Percentiles rank a stretch among this genome's conserved stretches.
These are phyloP conservation scores for Elanus axillaris DNA, from an alignment of 2,113 vertebrate genomes.

Conservation along the genomic window DNA sequence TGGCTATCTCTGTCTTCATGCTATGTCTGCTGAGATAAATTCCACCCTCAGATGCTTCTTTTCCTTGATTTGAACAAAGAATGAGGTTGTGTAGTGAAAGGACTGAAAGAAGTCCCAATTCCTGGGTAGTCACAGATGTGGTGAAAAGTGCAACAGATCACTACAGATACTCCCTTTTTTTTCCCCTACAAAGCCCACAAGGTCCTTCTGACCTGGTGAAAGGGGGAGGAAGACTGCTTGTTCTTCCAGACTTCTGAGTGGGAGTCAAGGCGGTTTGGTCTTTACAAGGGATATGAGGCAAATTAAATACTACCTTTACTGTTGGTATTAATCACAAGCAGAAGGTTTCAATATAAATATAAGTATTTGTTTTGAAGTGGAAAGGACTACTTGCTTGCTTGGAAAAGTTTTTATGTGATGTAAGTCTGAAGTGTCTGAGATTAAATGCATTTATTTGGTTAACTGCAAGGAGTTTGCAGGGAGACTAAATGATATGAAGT, in stretches of 20 bases:
- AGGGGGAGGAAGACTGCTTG: neutral
- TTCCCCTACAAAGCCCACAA: rapidly evolving
- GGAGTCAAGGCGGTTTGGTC: neutral
- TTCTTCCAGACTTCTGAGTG: neutral
- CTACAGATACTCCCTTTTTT: neutral
- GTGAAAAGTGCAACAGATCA: neutral
- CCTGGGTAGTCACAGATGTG: neutral
- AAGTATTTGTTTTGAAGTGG: neutral
- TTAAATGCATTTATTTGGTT: neutral
- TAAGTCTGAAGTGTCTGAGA: neutral
- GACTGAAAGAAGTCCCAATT: neutral
- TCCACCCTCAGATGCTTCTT: neutral
- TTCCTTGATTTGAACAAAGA: neutral
- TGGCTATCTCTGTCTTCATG: neutral
- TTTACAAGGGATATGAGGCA: neutral
- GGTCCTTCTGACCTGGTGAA: neutral
- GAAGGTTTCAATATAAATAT: neutral
- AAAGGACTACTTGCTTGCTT: neutral
- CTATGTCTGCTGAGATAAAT: neutral
- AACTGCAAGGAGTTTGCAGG: neutral
- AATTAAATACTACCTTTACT: neutral
- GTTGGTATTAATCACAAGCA: neutral
- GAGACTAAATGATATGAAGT: neutral
- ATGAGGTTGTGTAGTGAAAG: neutral
- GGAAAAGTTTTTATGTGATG: neutral